Evolutionary conservation across 2,797 vertebrate genomes (phyloP), one percentile per base, ranked within the genome.

Genomic region (Acrossocheilus wenchowensis): DNA sequence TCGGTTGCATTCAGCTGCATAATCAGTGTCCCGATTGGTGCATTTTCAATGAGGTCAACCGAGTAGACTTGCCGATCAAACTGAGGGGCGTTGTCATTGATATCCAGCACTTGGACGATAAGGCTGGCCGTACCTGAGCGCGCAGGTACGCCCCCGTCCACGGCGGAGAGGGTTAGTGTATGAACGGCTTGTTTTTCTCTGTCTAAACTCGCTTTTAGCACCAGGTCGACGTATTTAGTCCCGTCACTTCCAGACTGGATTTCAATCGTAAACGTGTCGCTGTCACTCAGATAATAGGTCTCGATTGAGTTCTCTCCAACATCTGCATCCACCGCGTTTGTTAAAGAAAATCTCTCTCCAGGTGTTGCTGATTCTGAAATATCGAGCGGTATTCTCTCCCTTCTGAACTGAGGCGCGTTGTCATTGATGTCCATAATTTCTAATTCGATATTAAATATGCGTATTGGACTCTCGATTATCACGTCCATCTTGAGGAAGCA

Each of bases 381-480:
- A 91, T 96, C 95, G 90, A 97, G 91, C 21, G 93, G 89, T 91
- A 96, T 96, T 43, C 94, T 94, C 91, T 89, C 94, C 2, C 96
- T 93, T 82, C 96, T 94, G 89, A 97, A 97, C 88, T 94, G 91
- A 0, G 96, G 96, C 64, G 95, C 94, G 86, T 96, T 96, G 90
- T 96, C 96, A 69, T 96, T 96, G 30, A 96, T 96, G 91, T 96
- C 96, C 94, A 95, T 92, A 54, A 96, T 95, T 75, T 96, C 96
- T 17, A 96, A 85, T 85, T 96, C 96, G 68, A 96, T 89, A 86
- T 96, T 96, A 81, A 96, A 96, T 72, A 96, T 96, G 50, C 95
- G 95, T 43, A 96, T 84, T 9, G 96, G 96, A 21, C 60, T 95
- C 45, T 95, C 91, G 1, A 96, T 93, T 14, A 95, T 95, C 78